A percentile compares a stretch with the other conserved stretches of the same genome.
Conservation (phyloP, 2,797 vertebrate genomes). For the Prunella strophiata region DNA sequence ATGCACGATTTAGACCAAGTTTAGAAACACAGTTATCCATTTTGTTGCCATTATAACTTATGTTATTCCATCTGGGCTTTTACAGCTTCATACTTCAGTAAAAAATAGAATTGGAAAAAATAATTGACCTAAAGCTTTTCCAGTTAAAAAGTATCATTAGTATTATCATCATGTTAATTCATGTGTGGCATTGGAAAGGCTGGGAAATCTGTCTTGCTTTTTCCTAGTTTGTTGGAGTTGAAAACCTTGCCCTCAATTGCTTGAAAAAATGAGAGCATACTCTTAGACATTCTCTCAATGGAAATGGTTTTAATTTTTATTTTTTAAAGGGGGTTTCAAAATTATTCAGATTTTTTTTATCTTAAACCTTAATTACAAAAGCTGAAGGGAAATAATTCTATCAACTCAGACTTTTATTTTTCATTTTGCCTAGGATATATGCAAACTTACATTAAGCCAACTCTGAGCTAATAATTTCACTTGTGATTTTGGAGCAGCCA, state of each 20-base stretch:
- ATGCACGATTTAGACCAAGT: neutral
- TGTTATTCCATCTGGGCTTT: slow-evolving; percentile 51
- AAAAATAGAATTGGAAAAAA: slow-evolving; percentile 53
- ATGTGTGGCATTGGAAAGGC: neutral
- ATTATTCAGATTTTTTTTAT: neutral
- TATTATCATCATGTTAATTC: slow-evolving; percentile 29
- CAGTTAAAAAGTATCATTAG: slow-evolving; percentile 26
- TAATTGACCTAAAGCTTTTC: slow-evolving; percentile 53
- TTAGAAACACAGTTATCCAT: slow-evolving; percentile 17
- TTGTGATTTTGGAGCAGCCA: neutral
- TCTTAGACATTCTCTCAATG: neutral
- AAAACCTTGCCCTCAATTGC: neutral
- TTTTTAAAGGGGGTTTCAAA: neutral
- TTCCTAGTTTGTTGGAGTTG: neutral
- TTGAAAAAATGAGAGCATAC: neutral
- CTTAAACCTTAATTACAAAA: neutral
- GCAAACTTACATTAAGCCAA: neutral
- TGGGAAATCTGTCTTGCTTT: neutral
- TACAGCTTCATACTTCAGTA: neutral
- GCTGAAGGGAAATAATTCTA: neutral
- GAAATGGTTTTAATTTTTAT: neutral
- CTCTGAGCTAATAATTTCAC: neutral
- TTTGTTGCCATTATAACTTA: slow-evolving; percentile 52
- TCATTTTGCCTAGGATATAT: neutral
- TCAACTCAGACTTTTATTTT: neutral